Base-by-base conservation (phyloP, 2,797 vertebrate genomes). In the Brachymystax lenok region DNA sequence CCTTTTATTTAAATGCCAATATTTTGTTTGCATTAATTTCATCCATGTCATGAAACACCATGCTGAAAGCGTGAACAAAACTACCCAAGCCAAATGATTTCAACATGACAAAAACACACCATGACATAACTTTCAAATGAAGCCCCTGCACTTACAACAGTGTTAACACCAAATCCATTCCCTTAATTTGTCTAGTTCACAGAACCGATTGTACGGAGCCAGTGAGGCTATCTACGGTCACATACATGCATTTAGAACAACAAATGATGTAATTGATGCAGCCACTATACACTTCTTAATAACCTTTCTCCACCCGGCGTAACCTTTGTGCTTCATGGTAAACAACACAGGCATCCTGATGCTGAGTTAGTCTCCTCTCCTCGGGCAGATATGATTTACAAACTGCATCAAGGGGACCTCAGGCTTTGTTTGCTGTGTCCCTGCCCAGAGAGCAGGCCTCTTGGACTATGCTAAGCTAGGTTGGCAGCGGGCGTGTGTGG, bases 401-500 rank as follows among this genome's bases (percentile, higher is more conserved):
- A 83, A 82, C 78, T 82, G 81, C 81, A 73, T 73, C 74, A 79
- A 78, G 80, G 80, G 85, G 88, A 85, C 85, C 59, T 64, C 83
- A 82, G 88, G 92, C 85, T 83, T 79, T 87, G 84, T 89, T 88
- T 89, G 83, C 83, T 88, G 84, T 87, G 84, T 83, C 88, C 86
- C 77, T 85, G 88, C 90, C 89, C 88, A 88, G 87, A 89, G 80
- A 82, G 88, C 84, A 69, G 81, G 82, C 88, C 80, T 83, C 77
- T 80, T 74, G 79, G 72, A 84, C 90, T 83, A 86, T 83, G 82
- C 86, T 94, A 93, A 95, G 83, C 84, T 69, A 79, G 81, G 86
- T 86, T 94, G 93, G 92, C 94, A 94, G 93, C 89, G 80, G 92
- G 93, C 92, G 93, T 95, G 94, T 94, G 93, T 91, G 91, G 75